A percentile compares a stretch with the other conserved stretches of the same genome.
These are phyloP conservation scores for Galbula dea DNA, from an alignment of 2,113 vertebrate species.

Conservation along the genomic window DNA sequence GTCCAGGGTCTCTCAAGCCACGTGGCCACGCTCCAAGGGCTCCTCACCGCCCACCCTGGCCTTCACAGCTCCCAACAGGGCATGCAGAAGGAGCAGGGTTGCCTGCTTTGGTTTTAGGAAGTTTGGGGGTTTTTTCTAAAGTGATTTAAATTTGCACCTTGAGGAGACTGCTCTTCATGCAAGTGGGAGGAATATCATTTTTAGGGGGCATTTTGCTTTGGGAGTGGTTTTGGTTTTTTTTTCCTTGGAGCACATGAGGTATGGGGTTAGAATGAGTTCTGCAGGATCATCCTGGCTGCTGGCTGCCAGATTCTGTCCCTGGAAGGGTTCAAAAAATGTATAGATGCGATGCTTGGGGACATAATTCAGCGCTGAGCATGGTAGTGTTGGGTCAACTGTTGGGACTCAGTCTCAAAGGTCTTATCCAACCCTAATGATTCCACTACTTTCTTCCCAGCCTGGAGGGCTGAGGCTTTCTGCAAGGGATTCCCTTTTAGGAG, in stretches of 20 bases:
- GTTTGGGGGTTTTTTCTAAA: too few species aligned
- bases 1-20: not conserved
- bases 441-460: fast-evolving
- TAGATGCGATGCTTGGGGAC: too few species aligned
- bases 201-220: fast-evolving
- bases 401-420: too few species aligned
- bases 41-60: fast-evolving
- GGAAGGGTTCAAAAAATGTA: too few species aligned
- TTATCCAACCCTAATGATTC: too few species aligned
- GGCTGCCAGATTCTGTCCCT: too few species aligned
- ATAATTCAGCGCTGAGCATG: too few species aligned
- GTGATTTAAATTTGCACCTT: fast-evolving
- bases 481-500: fast-evolving
- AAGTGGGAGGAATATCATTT: fast-evolving
- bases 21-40: fast-evolving
- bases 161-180: fast-evolving
- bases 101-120: fast-evolving
- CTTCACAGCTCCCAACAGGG: fast-evolving
- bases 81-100: fast-evolving
- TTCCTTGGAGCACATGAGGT: not conserved
- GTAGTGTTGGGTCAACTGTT: too few species aligned
- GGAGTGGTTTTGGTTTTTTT: not conserved
- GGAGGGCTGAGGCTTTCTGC: not conserved
- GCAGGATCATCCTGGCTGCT: fast-evolving
- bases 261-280: fast-evolving